Evolutionary conservation across 2,113 vertebrate genomes (phyloP), one percentile per base, ranked within the genome.

Genomic region (Dromas ardeola): DNA sequence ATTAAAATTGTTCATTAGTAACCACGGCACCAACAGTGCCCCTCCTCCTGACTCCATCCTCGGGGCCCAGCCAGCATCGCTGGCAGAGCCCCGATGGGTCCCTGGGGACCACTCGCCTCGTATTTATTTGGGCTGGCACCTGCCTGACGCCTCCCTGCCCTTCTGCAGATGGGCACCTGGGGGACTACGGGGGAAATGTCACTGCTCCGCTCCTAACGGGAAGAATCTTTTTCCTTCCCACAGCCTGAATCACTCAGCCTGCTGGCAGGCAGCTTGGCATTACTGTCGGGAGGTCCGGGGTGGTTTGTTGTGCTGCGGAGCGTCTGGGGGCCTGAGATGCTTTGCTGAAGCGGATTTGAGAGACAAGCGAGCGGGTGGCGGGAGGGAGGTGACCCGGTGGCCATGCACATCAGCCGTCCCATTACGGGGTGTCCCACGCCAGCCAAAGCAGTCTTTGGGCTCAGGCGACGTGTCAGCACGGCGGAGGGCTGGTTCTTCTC

Each of bases 1-100:
- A 97, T 97, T 95, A 91, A 96, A 96, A 83, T 87, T 67, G 90
- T 81, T 96, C 93, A 93, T 96, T 95, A 95, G 90, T 38, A 94
- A 82, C 85, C 90, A 78, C 36, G 15, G 69, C 86, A 85, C 93
- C 43, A 7, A 43, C 47, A 36, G 73, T 56, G 81, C 63, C 40
- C 52, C 22, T 65, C 71, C 89, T 89, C 58, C 74, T 4, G 3
- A 5, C 67, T 56, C 55, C 15, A 0, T 67, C 69, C 59, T 61
- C 15, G 3, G 55, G 58, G 65, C 49, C 27, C 56, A 62, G 63
- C 18, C 58, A 43, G 77, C 15, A 1, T n/a, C 2, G 2, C 78
- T 76, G 65, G 82, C 72, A 93, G 43, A 83, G 91, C 61, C 87
- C 34, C 4, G 1, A 36, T 62, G 55, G 52, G 5, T 89, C 94